Evolutionary conservation across 1,140 invertebrate genomes (phyloP).

Genomic region (Dermatophagoides farinae): DNA sequence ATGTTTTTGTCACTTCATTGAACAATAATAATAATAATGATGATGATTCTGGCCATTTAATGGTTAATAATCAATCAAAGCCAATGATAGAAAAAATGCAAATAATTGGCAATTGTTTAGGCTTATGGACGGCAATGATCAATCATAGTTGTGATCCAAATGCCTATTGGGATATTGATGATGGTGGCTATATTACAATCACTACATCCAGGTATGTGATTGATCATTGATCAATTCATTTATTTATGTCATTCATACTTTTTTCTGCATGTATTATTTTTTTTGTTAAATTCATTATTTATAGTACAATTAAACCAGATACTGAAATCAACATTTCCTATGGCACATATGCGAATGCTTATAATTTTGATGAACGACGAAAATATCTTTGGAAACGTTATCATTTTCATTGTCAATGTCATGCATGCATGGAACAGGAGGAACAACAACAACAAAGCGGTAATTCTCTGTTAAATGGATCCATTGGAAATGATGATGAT

Average conservation of each 20-base stretch:
- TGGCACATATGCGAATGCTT: background rate
- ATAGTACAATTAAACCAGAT: background rate
- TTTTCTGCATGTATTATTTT: background rate
- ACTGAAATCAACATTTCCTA: background rate
- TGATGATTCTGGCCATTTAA: no score
- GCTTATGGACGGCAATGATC: background rate
- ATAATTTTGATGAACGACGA: background rate
- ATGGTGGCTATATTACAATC: background rate
- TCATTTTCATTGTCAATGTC: background rate
- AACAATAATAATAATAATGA: no score
- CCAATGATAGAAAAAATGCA: no score
- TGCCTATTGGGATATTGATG: background rate
- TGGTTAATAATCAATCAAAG: no score
- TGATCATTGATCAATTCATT: background rate
- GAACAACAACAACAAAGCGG: background rate
- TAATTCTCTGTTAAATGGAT: background rate
- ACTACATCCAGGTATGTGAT: background rate
- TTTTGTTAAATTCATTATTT: background rate
- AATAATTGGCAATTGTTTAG: background rate
- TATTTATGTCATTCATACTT: background rate
- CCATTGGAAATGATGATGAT: background rate
- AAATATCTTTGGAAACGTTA: background rate
- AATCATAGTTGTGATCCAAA: conserved; percentile 7
- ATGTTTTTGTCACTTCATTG: no score
- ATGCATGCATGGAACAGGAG: background rate